Evolutionary conservation across 2,888 invertebrate species (phyloP), one percentile per base, ranked within the genome.

Genomic region (Mystacides longicornis): DNA sequence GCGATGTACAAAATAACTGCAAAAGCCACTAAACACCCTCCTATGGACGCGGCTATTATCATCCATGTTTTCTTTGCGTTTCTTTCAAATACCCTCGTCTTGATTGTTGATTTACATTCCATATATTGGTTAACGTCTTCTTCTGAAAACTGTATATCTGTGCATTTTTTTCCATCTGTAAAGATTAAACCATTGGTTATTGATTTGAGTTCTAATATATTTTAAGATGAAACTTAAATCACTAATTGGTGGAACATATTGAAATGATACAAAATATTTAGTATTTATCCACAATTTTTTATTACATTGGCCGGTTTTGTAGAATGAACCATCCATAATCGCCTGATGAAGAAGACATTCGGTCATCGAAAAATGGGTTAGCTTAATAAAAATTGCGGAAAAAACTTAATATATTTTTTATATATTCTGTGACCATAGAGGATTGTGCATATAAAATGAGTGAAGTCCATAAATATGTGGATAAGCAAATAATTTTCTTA

Each of bases 21-120:
- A 64, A 77, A 77, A 7, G 71, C 71, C 1, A 77, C 66, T 1
- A 77, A 69, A 61, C 77, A 77, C 0, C 75, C 77, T 0, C 70
- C 72, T 4, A 78, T 66, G 1, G 76, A 72, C 1, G 75, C 73
- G 33, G 71, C 69, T 46, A 78, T 70, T 1, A 74, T 75, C 43
- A 76, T 62, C 77, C 77, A 77, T 0, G 77, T 77, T 21, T 71
- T 69, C 2, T 74, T 59, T 2, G 60, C 59, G 14, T 45, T 43
- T 51, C 55, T 49, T 27, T 58, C 60, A n/a, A 53, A 46, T 45
- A 55, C 51, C 20, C 50, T 52, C 2, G 47, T 42, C 49, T 54
- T 52, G 19, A 61, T 50, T 20, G 31, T 50, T 7, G 67, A 65
- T 63, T 70, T 69, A 61, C 77, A 77, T 31, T 63, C 63, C 9